Evolutionary conservation across 2,113 vertebrate genomes (phyloP).

Genomic region (Oryzias celebensis): DNA sequence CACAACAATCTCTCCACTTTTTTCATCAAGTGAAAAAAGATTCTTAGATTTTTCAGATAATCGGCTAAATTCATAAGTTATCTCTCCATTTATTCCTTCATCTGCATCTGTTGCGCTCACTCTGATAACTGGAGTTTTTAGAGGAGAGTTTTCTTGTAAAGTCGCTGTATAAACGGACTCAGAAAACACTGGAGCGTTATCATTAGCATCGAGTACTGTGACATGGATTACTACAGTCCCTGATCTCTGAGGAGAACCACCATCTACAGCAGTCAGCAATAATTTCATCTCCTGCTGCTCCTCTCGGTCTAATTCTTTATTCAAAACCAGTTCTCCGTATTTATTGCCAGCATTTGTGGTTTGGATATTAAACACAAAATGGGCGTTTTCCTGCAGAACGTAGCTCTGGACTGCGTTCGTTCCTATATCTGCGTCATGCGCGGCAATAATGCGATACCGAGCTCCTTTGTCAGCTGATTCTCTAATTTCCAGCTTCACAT

Average conservation of each 20-base stretch:
- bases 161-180: slow-evolving; percentile 43
- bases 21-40: slow-evolving; percentile 61
- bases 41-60: slow-evolving; percentile 46
- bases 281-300: slow-evolving; percentile 55
- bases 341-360: slow-evolving; percentile 51
- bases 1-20: slow-evolving; percentile 72
- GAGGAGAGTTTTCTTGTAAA: slow-evolving; percentile 50
- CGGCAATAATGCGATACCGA: slow-evolving; percentile 65
- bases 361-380: slow-evolving; percentile 66
- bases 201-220: slow-evolving; percentile 71
- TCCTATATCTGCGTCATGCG: slow-evolving; percentile 73
- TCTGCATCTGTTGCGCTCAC: slow-evolving; percentile 58
- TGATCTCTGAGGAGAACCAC: slow-evolving; percentile 65
- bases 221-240: slow-evolving; percentile 59
- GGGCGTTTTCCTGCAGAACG: slow-evolving; percentile 41
- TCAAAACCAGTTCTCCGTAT: slow-evolving; percentile 57
- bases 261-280: slow-evolving; percentile 66
- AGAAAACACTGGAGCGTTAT: slow-evolving; percentile 59
- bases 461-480: slow-evolving; percentile 70
- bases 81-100: slow-evolving; percentile 68
- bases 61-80: slow-evolving; percentile 71
- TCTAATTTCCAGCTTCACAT: slow-evolving; percentile 62
- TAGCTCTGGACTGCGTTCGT: slow-evolving; percentile 65
- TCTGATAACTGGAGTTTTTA: slow-evolving; percentile 43
- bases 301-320: slow-evolving; percentile 66